Base-by-base conservation (phyloP, 2,113 vertebrate genomes). In the Lonchura striata region DNA sequence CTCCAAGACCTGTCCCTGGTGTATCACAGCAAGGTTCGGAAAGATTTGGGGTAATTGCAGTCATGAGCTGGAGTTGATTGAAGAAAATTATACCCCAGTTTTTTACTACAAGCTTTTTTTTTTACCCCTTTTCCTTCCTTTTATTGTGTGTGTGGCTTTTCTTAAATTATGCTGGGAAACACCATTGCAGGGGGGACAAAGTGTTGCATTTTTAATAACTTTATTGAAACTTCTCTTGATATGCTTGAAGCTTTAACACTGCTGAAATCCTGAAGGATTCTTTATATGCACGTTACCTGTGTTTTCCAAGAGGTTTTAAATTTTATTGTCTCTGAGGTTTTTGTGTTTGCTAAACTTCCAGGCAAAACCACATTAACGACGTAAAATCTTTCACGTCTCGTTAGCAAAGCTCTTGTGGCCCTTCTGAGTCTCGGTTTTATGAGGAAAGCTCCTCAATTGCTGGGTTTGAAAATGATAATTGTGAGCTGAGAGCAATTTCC, bases 11-110 rank as follows among this genome's bases (percentile, higher is more conserved):
- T 85, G 94, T 97, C 97, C 98, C 97, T 79, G 95, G 96, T 96
- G 98, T 97, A 97, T 98, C 98, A 59, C 97, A 97, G 97, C 97
- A 95, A 98, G 96, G 97, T 98, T 98, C 97, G 97, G 96, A 96
- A 96, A 98, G 98, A 98, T 98, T 98, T 98, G 96, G 97, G 97
- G 97, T 99, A 99, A 99, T 99, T 99, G 98, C 98, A 98, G 98
- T 98, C 98, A 98, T 98, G 99, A 98, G 98, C 98, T 95, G 97
- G 97, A 98, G 97, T 97, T 99, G 98, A 99, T 99, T 99, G 98
- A 98, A 98, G 98, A 98, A 99, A 99, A 99, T 99, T 99, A 99
- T 98, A 98, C 97, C 98, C 97, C 97, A 18, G 95, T 96, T 97
- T 97, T 98, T 97, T 91, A 95, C 97, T 97, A 86, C 97, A 71